These are phyloP conservation scores for Chrysolina haemoptera DNA, from an alignment of 2,888 invertebrate species.

Conservation along the genomic window DNA sequence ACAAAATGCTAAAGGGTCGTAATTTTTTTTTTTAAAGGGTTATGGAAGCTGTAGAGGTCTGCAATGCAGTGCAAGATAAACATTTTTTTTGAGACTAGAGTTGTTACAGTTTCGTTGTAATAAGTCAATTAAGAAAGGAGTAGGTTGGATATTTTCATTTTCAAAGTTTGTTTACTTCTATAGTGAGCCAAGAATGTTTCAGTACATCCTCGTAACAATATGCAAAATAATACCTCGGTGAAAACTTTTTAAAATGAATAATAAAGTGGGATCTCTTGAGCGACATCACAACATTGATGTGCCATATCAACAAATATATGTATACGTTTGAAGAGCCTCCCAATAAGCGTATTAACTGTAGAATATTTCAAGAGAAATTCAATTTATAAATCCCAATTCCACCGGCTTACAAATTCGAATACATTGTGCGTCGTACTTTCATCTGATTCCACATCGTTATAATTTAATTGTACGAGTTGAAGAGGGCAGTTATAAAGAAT, in stretches of 20 bases:
- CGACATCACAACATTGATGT: background rate
- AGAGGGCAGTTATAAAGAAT: background rate
- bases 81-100: too few species aligned
- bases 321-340: background rate
- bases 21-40: too few species aligned
- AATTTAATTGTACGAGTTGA: constrained; percentile 19
- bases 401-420: constrained; percentile 29
- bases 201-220: too few species aligned
- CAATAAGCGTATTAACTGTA: constrained; percentile 23
- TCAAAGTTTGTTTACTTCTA: too few species aligned
- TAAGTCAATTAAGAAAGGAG: too few species aligned
- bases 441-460: constrained; percentile 32
- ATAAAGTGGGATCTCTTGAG: background rate
- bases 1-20: too few species aligned
- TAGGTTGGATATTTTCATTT: too few species aligned
- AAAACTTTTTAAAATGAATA: background rate
- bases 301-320: background rate
- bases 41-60: too few species aligned
- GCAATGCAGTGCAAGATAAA: too few species aligned
- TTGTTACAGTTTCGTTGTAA: too few species aligned
- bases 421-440: constrained; percentile 20
- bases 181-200: too few species aligned
- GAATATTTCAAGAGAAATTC: constrained; percentile 28
- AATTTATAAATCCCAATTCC: constrained; percentile 35
- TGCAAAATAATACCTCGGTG: background rate